Conservation (phyloP, 2,797 vertebrate species). For the Chelonia mydas region DNA sequence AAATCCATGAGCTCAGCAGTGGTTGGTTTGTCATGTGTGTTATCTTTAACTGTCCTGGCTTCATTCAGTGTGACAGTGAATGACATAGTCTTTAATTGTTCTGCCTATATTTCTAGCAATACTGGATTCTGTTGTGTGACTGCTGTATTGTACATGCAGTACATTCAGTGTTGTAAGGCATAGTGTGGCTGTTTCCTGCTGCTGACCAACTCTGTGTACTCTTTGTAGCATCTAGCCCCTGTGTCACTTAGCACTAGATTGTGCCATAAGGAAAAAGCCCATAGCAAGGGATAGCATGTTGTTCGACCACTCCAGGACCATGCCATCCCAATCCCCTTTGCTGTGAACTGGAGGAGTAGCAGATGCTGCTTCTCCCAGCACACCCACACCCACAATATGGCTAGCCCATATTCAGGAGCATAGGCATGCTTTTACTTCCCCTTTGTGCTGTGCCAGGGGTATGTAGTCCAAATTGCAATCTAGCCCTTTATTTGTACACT, state of each 20-base stretch:
- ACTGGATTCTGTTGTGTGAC: neutral
- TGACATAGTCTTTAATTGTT: neutral
- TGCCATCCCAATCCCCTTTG: neutral
- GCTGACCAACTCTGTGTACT: neutral
- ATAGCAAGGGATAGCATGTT: neutral
- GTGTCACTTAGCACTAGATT: neutral
- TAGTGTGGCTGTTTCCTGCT: neutral
- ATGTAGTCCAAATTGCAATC: neutral
- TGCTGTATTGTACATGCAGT: neutral
- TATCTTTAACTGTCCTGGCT: neutral
- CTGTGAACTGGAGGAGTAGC: neutral
- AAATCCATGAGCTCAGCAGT: neutral
- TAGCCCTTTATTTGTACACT: neutral
- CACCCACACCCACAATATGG: neutral
- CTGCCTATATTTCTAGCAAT: neutral
- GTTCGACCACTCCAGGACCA: neutral
- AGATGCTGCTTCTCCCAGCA: neutral
- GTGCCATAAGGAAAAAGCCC: neutral
- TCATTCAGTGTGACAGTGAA: neutral
- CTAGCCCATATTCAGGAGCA: neutral
- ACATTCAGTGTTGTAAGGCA: neutral
- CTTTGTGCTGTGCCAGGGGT: neutral
- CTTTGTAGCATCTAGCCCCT: neutral
- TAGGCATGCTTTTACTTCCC: neutral
- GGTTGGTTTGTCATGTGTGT: neutral